Base-by-base conservation (phyloP, 2,888 invertebrate genomes). In the Pherbina coryleti region DNA sequence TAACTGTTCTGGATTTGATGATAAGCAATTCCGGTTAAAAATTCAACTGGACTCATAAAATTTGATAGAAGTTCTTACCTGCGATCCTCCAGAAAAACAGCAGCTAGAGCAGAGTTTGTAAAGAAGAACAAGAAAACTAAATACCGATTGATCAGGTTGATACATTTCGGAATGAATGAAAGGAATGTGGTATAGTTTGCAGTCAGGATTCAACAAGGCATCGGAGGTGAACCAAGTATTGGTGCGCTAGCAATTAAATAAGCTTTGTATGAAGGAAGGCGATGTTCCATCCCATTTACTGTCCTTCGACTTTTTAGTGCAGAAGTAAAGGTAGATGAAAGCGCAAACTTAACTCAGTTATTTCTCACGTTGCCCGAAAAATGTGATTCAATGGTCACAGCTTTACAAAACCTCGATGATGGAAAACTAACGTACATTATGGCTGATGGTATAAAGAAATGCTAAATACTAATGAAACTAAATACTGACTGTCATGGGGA, bases 1-100 rank as follows among this genome's bases (percentile, higher is more conserved):
- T n/a, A n/a, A n/a, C n/a, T n/a, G n/a, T n/a, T n/a, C n/a, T n/a
- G n/a, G n/a, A n/a, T n/a, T n/a, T n/a, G n/a, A n/a, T n/a, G n/a
- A n/a, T n/a, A n/a, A n/a, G n/a, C n/a, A n/a, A n/a, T n/a, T n/a
- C n/a, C n/a, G n/a, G n/a, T n/a, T n/a, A n/a, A n/a, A n/a, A n/a
- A n/a, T n/a, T n/a, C n/a, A n/a, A n/a, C n/a, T n/a, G n/a, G n/a
- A n/a, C n/a, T 51, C 51, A 3, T 3, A 51, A n/a, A n/a, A 51
- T 51, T 8, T 51, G 11, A 3, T 53, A 34, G 72, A 80, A 22
- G 75, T 62, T 80, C 72, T 80, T 79, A 80, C 75, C 60, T 70
- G 67, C 70, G 51, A 73, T 62, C 66, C 31, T 31, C 31, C 31
- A 31, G 31, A 31, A 5, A 31, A 31, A 31, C 3, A 31, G 31